Conservation (phyloP, 2,888 invertebrate genomes). For the Zaprionus bogoriensis region DNA sequence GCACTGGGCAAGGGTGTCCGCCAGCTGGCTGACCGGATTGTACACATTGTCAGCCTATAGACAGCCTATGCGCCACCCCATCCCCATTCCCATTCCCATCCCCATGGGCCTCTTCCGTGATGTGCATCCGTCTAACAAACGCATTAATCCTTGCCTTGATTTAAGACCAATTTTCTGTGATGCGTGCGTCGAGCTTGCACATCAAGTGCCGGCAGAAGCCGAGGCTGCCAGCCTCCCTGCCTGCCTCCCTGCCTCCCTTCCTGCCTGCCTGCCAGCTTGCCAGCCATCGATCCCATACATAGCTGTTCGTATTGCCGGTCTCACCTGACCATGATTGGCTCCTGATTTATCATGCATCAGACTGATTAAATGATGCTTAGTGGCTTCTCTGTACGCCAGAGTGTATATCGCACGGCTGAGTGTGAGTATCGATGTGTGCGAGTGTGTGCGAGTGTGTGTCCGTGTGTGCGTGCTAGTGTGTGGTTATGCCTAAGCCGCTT, state of each 20-base stretch:
- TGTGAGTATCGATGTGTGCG: neutral
- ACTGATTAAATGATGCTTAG: conserved; percentile 73
- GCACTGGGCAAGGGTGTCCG: conserved; percentile 80
- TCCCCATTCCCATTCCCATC: neutral
- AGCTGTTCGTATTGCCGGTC: conserved; percentile 3
- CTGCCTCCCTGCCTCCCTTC: neutral
- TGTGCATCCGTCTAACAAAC: conserved; percentile 37
- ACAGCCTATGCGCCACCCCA: conserved; percentile 27
- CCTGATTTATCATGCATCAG: conserved; percentile 72
- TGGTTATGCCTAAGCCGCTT: conserved; percentile 19
- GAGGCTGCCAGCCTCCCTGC: neutral
- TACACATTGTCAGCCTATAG: conserved; percentile 20
- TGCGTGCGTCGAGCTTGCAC: conserved; percentile 25
- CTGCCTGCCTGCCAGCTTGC: conserved; percentile 11
- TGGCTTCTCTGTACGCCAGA: conserved; percentile 23
- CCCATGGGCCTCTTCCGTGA: conserved; percentile 11
- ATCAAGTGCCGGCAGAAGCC: conserved; percentile 45
- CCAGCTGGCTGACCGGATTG: conserved; percentile 4
- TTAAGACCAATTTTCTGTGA: conserved; percentile 66
- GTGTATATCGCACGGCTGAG: neutral
- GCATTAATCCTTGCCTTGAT: conserved; percentile 75
- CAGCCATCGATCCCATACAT: conserved; percentile 9
- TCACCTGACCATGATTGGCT: conserved; percentile 56
- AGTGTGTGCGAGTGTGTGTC: neutral
- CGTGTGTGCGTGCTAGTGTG: conserved; percentile 2